Evolutionary conservation across 2,888 invertebrate species (phyloP).

Genomic region (Drosophila robusta): DNA sequence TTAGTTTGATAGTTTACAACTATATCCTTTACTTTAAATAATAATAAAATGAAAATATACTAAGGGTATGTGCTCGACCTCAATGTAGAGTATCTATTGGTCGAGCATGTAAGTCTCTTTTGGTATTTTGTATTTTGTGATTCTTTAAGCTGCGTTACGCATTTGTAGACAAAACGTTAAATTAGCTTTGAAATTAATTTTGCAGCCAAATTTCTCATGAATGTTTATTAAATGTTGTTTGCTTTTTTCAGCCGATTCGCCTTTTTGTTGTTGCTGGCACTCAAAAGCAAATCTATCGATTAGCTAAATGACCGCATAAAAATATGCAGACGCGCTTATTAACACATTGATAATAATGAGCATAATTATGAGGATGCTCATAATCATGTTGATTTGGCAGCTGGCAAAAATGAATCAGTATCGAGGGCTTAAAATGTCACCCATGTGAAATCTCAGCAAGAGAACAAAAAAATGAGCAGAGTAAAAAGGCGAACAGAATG

Average conservation of each 20-base stretch:
- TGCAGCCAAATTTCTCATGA: constrained; percentile 5
- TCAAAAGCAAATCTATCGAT: constrained; percentile 45
- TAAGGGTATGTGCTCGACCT: no score
- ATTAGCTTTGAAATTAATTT: constrained; percentile 45
- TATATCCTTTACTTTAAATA: no score
- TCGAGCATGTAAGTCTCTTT: no score
- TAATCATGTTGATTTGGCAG: constrained; percentile 9
- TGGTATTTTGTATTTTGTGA: no score
- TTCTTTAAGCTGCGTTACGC: constrained; percentile 18
- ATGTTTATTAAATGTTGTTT: constrained; percentile 3
- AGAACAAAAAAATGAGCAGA: constrained; percentile 17
- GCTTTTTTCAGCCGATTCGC: neutral
- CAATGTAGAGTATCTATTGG: no score
- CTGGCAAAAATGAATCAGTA: constrained; percentile 43
- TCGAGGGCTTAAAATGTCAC: constrained; percentile 46
- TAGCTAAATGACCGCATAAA: constrained; percentile 36
- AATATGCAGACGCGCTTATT: constrained; percentile 35
- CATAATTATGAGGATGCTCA: constrained; percentile 7
- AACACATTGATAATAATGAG: constrained; percentile 27
- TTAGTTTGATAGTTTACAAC: no score
- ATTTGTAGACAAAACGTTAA: constrained; percentile 24
- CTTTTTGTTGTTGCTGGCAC: neutral
- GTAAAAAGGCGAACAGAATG: constrained; percentile 33
- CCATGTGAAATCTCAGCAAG: constrained; percentile 45
- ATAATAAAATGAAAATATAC: no score